A percentile compares a stretch with the other conserved stretches of the same genome.
These are phyloP conservation scores for Cosmia trapezina DNA, from an alignment of 2,888 invertebrate genomes.

Conservation along the genomic window DNA sequence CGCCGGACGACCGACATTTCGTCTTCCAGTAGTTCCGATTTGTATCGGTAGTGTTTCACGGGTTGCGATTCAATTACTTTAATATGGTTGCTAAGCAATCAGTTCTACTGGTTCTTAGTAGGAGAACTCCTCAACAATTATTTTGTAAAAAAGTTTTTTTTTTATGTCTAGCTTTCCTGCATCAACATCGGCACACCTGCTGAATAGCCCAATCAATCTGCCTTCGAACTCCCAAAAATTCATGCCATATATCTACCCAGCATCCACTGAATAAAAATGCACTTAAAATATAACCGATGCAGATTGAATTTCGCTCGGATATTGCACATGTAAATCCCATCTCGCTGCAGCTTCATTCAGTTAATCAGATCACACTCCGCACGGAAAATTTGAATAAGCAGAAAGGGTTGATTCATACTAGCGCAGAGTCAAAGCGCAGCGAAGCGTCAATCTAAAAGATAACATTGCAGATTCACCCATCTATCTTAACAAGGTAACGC, in stretches of 20 bases:
- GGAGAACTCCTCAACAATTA: too few relatives aligned
- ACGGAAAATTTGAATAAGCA: slow-evolving; percentile 33
- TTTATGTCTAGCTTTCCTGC: too few relatives aligned
- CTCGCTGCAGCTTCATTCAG: slow-evolving; percentile 33
- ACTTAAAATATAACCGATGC: slow-evolving; percentile 11
- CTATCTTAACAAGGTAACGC: too few relatives aligned
- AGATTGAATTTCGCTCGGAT: slow-evolving; percentile 30
- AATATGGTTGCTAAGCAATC: too few relatives aligned
- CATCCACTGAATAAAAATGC: not conserved
- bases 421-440: not conserved
- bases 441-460: not conserved
- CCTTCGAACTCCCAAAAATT: not conserved
- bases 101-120: too few relatives aligned
- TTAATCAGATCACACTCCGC: slow-evolving; percentile 31
- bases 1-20: too few relatives aligned
- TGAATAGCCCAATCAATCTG: not conserved
- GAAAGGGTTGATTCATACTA: not conserved
- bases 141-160: not conserved
- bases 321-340: slow-evolving; percentile 46
- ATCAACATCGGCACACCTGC: not conserved
- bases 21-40: too few relatives aligned
- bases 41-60: too few relatives aligned
- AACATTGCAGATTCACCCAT: not conserved
- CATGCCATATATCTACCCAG: not conserved
- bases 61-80: too few relatives aligned